Evolutionary conservation across 2,797 vertebrate genomes (phyloP).

Genomic region (Acanthurus tractus): DNA sequence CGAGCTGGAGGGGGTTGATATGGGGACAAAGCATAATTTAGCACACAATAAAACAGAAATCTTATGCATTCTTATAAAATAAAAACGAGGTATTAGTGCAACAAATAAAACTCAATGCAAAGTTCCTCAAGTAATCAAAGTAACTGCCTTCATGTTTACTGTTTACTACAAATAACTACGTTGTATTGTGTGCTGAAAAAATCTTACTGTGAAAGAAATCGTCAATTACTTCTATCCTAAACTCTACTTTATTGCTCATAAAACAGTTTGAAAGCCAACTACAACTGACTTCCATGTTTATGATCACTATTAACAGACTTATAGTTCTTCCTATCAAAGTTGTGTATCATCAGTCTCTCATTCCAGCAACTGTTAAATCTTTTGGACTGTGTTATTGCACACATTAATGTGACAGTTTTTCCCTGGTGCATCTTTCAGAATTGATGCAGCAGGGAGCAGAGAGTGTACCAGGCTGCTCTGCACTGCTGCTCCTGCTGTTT

Average conservation of each 20-base stretch:
- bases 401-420: conserved; percentile 45
- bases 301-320: conserved; percentile 5
- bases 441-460: conserved; percentile 51
- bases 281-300: conserved; percentile 7
- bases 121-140: not conserved
- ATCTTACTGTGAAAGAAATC: not conserved
- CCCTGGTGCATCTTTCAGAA: conserved; percentile 53
- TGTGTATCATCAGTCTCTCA: conserved; percentile 22
- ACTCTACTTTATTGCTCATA: not conserved
- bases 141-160: not conserved
- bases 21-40: conserved; percentile 19
- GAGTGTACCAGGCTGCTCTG: conserved; percentile 30
- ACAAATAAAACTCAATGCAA: not conserved
- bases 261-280: conserved; percentile 14
- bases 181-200: not conserved
- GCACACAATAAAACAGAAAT: not conserved
- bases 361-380: conserved; percentile 6
- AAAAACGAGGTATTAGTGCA: not conserved
- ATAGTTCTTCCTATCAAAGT: conserved; percentile 6
- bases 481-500: conserved; percentile 34
- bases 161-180: not conserved
- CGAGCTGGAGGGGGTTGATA: conserved; percentile 84
- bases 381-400: conserved; percentile 27
- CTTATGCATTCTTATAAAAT: not conserved
- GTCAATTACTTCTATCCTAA: not conserved